Evolutionary conservation across 30 jellyfish, hydroid and myxozoan genomes (phyloP).

Genomic region (Catostylus mosaicus): DNA sequence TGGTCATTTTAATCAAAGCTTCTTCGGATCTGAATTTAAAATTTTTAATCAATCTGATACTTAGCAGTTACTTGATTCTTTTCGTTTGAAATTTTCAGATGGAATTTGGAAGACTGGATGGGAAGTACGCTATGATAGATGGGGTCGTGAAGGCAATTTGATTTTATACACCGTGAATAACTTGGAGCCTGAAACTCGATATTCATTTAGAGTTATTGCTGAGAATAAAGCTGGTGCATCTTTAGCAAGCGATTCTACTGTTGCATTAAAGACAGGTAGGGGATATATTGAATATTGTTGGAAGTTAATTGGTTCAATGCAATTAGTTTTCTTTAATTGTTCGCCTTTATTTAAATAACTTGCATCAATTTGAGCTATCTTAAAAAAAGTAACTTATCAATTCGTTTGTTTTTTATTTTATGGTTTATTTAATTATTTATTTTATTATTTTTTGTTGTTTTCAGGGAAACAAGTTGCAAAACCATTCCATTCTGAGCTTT

Average conservation of each 20-base stretch:
- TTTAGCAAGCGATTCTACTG: conserved; percentile 65
- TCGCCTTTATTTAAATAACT: no score
- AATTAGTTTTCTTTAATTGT: no score
- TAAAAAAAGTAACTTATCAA: no score
- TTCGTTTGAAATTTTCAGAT: conserved; percentile 10
- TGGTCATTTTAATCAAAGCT: no score
- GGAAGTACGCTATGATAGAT: conserved; percentile 58
- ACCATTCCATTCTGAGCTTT: conserved; percentile 87
- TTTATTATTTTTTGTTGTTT: neutral
- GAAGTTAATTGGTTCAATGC: no score
- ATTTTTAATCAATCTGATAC: no score
- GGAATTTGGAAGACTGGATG: conserved; percentile 69
- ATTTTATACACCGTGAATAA: conserved; percentile 53
- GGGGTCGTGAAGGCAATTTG: conserved; percentile 65
- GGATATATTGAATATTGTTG: no score
- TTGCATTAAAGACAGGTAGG: conserved; percentile 76
- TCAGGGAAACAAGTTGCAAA: conserved; percentile 38
- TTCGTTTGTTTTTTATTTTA: neutral
- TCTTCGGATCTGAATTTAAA: no score
- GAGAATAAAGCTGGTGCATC: conserved; percentile 81
- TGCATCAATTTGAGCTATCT: no score
- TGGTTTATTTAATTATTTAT: neutral
- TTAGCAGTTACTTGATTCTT: no score
- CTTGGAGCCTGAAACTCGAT: conserved; percentile 63
- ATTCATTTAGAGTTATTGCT: conserved; percentile 80